phyloP scores from a whole-genome alignment of 2,113 vertebrate species.

The Triplophysa dalaica region DNA sequence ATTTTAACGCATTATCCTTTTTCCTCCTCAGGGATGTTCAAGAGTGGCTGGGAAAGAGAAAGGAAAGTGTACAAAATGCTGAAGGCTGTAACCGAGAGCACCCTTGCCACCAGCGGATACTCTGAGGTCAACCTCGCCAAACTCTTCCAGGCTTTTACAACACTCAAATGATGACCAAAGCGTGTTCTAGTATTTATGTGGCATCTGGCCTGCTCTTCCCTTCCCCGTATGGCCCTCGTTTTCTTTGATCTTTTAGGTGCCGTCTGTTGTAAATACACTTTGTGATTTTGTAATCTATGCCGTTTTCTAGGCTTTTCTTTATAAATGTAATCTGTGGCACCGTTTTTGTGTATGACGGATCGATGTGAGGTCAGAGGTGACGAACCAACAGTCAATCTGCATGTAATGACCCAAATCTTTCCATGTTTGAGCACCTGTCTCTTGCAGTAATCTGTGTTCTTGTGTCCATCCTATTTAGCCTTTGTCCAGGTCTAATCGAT shows the following conservation, averaged over 20 bases:
- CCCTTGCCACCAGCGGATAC: constrained; percentile 84
- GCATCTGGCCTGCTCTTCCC: background rate
- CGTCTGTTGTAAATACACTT: constrained; percentile 24
- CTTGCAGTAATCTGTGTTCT: constrained; percentile 41
- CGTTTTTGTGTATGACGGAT: background rate
- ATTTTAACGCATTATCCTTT: constrained; percentile 31
- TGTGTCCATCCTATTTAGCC: constrained; percentile 38
- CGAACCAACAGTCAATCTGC: constrained; percentile 1
- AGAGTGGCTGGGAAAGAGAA: constrained; percentile 4
- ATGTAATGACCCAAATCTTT: constrained; percentile 34
- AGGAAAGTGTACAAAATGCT: constrained; percentile 79
- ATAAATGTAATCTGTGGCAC: constrained; percentile 4
- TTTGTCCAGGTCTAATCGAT: constrained; percentile 56
- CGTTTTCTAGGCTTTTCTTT: constrained; percentile 8
- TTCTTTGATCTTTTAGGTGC: constrained; percentile 9
- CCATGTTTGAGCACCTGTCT: constrained; percentile 48
- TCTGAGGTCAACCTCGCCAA: constrained; percentile 92
- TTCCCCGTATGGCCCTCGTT: background rate
- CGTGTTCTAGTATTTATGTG: constrained; percentile 30
- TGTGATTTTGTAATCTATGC: constrained; percentile 36
- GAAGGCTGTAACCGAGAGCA: constrained; percentile 83
- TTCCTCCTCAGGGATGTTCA: constrained; percentile 8
- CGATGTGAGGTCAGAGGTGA: constrained; percentile 38
- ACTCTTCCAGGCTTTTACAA: constrained; percentile 82
- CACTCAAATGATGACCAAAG: constrained; percentile 65